These are phyloP conservation scores for Omphaloscelis lunosa DNA, from an alignment of 2,888 invertebrate genomes.

Conservation along the genomic window DNA sequence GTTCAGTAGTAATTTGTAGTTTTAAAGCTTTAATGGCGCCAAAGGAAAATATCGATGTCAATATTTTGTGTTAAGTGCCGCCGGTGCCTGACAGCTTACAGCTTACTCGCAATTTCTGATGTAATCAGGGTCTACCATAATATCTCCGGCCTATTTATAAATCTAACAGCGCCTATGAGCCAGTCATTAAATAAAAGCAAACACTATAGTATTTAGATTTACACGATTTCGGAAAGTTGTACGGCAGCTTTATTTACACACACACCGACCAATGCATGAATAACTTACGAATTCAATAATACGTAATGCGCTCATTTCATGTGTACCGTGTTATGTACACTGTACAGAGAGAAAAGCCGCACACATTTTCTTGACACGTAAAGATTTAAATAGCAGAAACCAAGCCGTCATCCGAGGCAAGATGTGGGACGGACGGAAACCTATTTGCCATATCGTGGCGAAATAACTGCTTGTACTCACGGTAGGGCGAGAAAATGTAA, in stretches of 20 bases:
- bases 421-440: conserved; percentile 69
- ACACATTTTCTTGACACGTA: conserved; percentile 44
- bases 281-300: conserved; percentile 50
- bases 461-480: conserved; percentile 71
- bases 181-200: conserved; percentile 41
- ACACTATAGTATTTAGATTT: conserved; percentile 41
- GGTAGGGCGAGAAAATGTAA: conserved; percentile 64
- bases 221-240: conserved; percentile 46
- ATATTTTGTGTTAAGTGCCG: conserved; percentile 23
- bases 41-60: conserved; percentile 22
- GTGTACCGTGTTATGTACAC: conserved; percentile 22
- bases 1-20: background rate
- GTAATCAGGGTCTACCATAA: conserved; percentile 36
- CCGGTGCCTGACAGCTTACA: conserved; percentile 15
- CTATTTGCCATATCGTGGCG: conserved; percentile 71
- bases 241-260: conserved; percentile 51
- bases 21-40: background rate
- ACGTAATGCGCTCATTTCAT: conserved; percentile 39
- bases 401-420: conserved; percentile 55
- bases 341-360: conserved; percentile 38
- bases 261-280: conserved; percentile 31
- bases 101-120: conserved; percentile 21
- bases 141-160: conserved; percentile 24
- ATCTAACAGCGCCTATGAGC: conserved; percentile 21
- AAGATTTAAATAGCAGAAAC: conserved; percentile 63